Conservation (phyloP, 2,888 invertebrate genomes). For the Habroteleia sp. region DNA sequence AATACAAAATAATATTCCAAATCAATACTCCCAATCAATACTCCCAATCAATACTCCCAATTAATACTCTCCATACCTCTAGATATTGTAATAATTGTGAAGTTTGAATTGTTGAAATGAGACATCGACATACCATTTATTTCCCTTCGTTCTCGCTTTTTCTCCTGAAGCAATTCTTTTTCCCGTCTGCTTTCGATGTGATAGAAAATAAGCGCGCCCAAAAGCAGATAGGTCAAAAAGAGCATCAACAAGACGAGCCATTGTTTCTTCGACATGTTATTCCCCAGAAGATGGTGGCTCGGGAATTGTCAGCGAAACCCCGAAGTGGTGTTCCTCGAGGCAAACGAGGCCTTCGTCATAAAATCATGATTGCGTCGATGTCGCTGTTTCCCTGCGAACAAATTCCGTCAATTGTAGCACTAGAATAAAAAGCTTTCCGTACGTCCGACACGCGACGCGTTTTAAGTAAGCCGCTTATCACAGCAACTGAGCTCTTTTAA, state of each 20-base stretch:
- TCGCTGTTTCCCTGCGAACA: slow-evolving; percentile 43
- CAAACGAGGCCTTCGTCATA: slow-evolving; percentile 67
- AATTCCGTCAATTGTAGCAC: slow-evolving; percentile 43
- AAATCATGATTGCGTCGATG: slow-evolving; percentile 62
- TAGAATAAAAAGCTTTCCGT: slow-evolving; percentile 17
- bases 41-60: no score
- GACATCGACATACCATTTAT: slow-evolving; percentile 87
- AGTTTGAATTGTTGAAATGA: no score
- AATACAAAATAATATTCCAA: no score
- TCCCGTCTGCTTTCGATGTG: slow-evolving; percentile 90
- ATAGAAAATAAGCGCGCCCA: slow-evolving; percentile 93
- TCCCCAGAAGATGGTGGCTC: slow-evolving; percentile 12
- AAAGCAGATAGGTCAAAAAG: slow-evolving; percentile 88
- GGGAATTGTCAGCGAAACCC: slow-evolving; percentile 27
- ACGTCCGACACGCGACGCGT: slow-evolving; percentile 43
- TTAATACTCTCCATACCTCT: no score
- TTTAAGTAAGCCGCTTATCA: slow-evolving; percentile 62
- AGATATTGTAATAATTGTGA: no score
- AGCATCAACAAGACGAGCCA: slow-evolving; percentile 88
- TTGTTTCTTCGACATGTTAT: slow-evolving; percentile 89
- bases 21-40: no score
- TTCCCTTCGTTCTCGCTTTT: slow-evolving; percentile 85
- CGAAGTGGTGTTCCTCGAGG: slow-evolving; percentile 56
- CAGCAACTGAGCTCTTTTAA: slow-evolving; percentile 59
- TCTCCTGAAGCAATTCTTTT: slow-evolving; percentile 83